Evolutionary conservation across 1,140 invertebrate species (phyloP), one percentile per base, ranked within the genome.

Genomic region (Drusus annulatus): DNA sequence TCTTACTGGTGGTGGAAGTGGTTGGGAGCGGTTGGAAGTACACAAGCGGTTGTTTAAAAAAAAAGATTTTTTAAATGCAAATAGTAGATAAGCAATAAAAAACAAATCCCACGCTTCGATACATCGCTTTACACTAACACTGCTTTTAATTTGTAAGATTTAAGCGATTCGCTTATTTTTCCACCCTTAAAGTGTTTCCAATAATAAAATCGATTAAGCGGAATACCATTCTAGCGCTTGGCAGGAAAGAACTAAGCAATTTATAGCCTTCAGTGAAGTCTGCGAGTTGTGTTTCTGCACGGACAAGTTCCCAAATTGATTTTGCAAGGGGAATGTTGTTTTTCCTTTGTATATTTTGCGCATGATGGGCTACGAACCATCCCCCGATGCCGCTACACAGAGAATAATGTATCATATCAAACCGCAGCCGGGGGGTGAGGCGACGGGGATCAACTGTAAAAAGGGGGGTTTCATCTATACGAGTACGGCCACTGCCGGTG

Each of bases 281-380:
- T 73, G 65, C 51, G 65, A 76, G 76, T 69, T 69, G 74, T 81
- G 69, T 81, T 81, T 81, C 80, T 79, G 77, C 80, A 81, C 80
- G 80, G 80, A 79, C 80, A 81, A 78, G 50, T 81, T 81, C 51
- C 80, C 80, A 81, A 81, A 81, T 81, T 81, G 80, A 81, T 81
- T 81, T 81, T 81, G 76, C 71, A 65, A 65, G 77, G 73, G 36
- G 80, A 76, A 81, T 81, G 78, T 78, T 81, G 80, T 81, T 81
- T 81, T 81, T 75, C 71, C 76, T 81, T 81, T 81, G 69, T 79
- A 79, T 76, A 81, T 79, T 69, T 77, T 81, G 80, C 80, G 77
- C 60, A 81, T 81, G 80, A 79, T 81, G 71, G 63, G 80, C 15
- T 78, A 81, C 80, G 68, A 76, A 60, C 56, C 56, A 19, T 21